Base-by-base conservation (phyloP, 2,888 invertebrate genomes). In the Ochlodes sylvanus region DNA sequence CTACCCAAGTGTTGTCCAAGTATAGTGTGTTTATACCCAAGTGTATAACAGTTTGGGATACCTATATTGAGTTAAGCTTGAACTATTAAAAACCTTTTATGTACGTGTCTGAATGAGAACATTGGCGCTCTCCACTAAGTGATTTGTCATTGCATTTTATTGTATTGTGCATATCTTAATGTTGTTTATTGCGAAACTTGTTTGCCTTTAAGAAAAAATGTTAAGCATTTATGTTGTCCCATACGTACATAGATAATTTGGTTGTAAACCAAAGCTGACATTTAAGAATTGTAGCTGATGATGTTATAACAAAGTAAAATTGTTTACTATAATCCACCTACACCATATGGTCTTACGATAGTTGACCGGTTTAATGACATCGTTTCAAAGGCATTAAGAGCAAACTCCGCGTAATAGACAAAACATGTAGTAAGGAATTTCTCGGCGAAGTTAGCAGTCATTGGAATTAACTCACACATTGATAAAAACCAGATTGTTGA, bases 121-220 rank as follows among this genome's bases (percentile, higher is more conserved):
- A 50, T 17, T 47, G 15, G 32, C 27, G 6, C 50, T 17, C 10
- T 62, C 27, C n/a, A 52, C 19, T 52, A 62, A n/a, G 19, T 62
- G 62, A 50, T 34, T 34, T 32, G 50, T 62, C 52, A 62, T 62
- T 62, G 34, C 52, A 38, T 62, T 52, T 50, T 62, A 62, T 62
- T 62, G 15, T 62, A 62, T 52, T 50, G 17, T 38, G 27, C 50
- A 52, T 62, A 19, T 32, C 32, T n/a, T 19, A 38, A 34, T 52
- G 52, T 38, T 10, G 62, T 47, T 47, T 17, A 3, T 38, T 38
- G 38, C 38, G 38, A 10, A 12, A 38, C 47, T 42, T 32, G 62
- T 52, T 62, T 52, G 19, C 52, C 62, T 62, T 62, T 32, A 19
- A 50, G 19, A 52, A 62, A 52, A 27, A 62, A 52, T 52, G 62